Base-by-base conservation (phyloP, 2,797 vertebrate genomes). In the Tadarida brasiliensis region DNA sequence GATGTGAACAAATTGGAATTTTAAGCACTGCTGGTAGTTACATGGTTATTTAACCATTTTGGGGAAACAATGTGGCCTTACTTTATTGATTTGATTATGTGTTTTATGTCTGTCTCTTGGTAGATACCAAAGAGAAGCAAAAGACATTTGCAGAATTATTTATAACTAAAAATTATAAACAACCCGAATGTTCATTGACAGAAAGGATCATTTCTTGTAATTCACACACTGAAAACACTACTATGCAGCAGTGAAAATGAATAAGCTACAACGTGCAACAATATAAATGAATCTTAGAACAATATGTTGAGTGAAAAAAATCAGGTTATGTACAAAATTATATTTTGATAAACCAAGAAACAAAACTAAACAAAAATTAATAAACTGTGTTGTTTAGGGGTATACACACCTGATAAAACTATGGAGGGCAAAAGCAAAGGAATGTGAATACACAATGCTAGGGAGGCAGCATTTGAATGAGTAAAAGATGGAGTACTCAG, bases 41-140 rank as follows among this genome's bases (percentile, higher is more conserved):
- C 74, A 51, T 81, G 49, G 24, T n/a, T 74, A 59, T 86, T 87
- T 87, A 81, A 73, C 26, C n/a, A 74, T 74, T 73, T 74, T 17
- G 39, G 28, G 68, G 59, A 70, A 90, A 74, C 14, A 73, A 24
- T 67, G 73, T 65, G 74, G 28, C 65, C 22, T 67, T 80, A 59
- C 74, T 91, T 28, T 51, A 73, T 82, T 57, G 71, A 74, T 87
- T 91, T 81, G 67, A 91, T 65, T 81, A n/a, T 80, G 49, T 56
- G 51, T 84, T 91, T 73, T 49, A 39, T 81, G 39, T 74, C 19
- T 81, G 49, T 44, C 30, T 91, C 49, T 67, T 39, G 39, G 19
- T 82, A 59, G 68, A 39, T 49, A 28, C 39, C 3, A 54, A 15
- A 87, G 51, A 87, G 39, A 82, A 82, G 20, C 61, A 51, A 30